Percentiles rank a stretch among this genome's conserved stretches.
phyloP scores from a whole-genome alignment of 2,888 invertebrate genomes.

The Lamellibrachia columna region DNA sequence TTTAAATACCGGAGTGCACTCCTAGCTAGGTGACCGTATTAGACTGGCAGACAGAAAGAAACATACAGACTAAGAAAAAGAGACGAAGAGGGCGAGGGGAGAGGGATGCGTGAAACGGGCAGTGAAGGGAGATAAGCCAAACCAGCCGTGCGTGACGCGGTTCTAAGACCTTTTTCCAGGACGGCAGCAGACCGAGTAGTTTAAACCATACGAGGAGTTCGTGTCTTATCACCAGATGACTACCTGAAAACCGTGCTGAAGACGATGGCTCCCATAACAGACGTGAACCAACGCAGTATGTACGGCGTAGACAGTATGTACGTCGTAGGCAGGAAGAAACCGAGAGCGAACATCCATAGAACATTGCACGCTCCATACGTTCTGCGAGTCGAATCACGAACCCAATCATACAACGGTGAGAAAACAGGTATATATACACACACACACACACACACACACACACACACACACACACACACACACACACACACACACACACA shows the following conservation, averaged over 20 bases:
- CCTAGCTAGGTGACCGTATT: too few relatives aligned
- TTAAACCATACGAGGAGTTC: not conserved
- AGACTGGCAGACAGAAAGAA: too few relatives aligned
- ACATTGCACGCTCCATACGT: not conserved
- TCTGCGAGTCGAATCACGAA: not conserved
- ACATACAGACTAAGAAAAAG: too few relatives aligned
- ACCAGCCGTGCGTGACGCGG: too few relatives aligned
- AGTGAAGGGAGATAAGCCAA: too few relatives aligned
- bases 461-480: too few relatives aligned
- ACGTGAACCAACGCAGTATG: not conserved
- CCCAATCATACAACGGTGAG: not conserved
- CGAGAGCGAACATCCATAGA: not conserved
- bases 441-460: too few relatives aligned
- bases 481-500: too few relatives aligned
- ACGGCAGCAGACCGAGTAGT: not conserved
- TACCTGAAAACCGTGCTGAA: not conserved
- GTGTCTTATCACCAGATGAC: not conserved
- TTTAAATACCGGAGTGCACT: too few relatives aligned
- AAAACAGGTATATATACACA: not conserved
- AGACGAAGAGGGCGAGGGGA: too few relatives aligned
- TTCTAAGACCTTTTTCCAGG: not conserved
- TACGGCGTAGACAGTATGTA: not conserved
- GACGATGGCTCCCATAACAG: not conserved
- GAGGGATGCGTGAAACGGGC: too few relatives aligned
- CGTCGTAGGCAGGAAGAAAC: not conserved